Base-by-base conservation (phyloP, 2,888 invertebrate species). In the Pediacus dermestoides region DNA sequence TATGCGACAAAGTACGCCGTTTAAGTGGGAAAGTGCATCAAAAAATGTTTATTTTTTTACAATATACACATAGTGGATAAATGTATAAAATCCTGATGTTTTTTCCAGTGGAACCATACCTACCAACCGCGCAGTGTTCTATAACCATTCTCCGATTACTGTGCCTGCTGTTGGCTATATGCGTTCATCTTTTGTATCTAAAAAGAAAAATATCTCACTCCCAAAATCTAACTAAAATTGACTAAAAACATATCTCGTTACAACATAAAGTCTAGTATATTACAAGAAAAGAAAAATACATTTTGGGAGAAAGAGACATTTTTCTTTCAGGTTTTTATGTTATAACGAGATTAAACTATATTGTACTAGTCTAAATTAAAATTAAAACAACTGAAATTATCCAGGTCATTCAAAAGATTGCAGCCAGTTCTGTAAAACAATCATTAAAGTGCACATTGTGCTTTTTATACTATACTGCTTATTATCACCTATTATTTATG, bases 181-280 rank as follows among this genome's bases (percentile, higher is more conserved):
- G 74, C 78, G 80, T 73, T 82, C 82, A 68, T 82, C 82, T 72
- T 80, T 82, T 68, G 80, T 80, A 80, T 83, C 83, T 83, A 73
- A 75, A 76, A 75, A 66, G 60, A 76, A 74, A 72, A 74, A 74
- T 69, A 73, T 74, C 73, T 71, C 61, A 68, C 69, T 69, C 69
- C 70, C 69, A 68, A 67, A 66, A 63, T 57, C 3, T n/a, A 6
- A 9, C 54, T 49, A 50, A 45, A 44, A 44, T 39, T 52, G 47
- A 44, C 42, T 37, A 33, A 45, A 52, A 37, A 46, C 42, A 50
- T 52, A 68, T 70, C 70, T 70, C 70, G 70, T 70, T 70, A 70
- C 64, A 68, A 70, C 68, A 68, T 64, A 67, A 65, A 64, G 50
- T 48, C 39, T 42, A 46, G 23, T 28, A 7, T 16, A 9, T 10